Evolutionary conservation across 1,140 invertebrate species (phyloP).

Genomic region (Cataglyphis hispanica): DNA sequence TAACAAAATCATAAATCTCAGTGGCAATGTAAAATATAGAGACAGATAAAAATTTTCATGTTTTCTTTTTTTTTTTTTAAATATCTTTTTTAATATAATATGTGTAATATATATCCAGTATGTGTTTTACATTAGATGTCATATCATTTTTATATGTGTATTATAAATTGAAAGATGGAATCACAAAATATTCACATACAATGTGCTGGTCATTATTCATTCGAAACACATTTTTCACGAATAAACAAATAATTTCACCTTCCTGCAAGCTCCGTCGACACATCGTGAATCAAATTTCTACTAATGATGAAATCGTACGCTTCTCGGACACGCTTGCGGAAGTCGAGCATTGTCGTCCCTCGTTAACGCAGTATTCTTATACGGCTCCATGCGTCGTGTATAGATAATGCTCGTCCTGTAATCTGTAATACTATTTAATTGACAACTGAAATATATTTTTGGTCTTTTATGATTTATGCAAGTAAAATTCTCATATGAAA

Average conservation of each 20-base stretch:
- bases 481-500: not conserved
- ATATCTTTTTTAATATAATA: not conserved
- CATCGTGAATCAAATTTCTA: conserved; percentile 55
- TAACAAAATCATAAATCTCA: not conserved
- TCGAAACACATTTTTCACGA: not conserved
- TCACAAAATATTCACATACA: not conserved
- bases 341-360: conserved; percentile 74
- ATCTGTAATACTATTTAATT: conserved; percentile 56
- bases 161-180: not conserved
- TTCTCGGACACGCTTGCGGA: conserved; percentile 61
- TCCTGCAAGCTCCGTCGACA: conserved; percentile 30
- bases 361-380: conserved; percentile 63
- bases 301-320: conserved; percentile 71
- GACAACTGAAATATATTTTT: conserved; percentile 7
- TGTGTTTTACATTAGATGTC: not conserved
- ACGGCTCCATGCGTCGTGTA: conserved; percentile 49
- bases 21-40: not conserved
- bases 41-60: not conserved
- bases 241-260: conserved; percentile 39
- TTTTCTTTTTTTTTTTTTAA: not conserved
- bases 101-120: not conserved
- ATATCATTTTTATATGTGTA: not conserved
- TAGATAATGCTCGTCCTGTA: conserved; percentile 45
- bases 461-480: not conserved
- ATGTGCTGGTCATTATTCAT: not conserved